A percentile compares a stretch with the other conserved stretches of the same genome.
Conservation (phyloP, 1,140 invertebrate genomes). For the Tetramorium parvispinum region DNA sequence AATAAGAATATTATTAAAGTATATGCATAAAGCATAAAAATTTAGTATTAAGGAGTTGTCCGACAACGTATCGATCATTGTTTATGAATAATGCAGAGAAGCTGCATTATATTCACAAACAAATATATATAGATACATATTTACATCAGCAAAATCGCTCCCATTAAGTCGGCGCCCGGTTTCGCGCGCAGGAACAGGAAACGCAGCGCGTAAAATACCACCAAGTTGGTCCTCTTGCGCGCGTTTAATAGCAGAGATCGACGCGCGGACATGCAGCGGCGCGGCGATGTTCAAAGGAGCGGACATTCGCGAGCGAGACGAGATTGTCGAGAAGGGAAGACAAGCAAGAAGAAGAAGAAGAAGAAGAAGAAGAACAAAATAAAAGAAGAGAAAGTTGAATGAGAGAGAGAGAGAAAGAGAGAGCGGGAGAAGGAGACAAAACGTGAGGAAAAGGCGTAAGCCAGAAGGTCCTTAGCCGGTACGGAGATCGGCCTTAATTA, state of each 20-base stretch:
- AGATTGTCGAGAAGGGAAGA: slow-evolving; percentile 17
- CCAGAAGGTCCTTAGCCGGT: slow-evolving; percentile 81
- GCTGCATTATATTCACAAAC: neutral
- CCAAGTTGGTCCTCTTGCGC: slow-evolving; percentile 43
- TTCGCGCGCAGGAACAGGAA: slow-evolving; percentile 37
- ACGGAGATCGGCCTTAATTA: slow-evolving; percentile 85
- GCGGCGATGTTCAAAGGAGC: slow-evolving; percentile 45
- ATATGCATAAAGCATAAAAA: neutral
- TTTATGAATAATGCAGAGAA: slow-evolving; percentile 11
- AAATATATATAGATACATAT: neutral
- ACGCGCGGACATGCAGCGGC: slow-evolving; percentile 35
- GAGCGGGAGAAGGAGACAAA: slow-evolving; percentile 42
- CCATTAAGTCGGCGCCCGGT: slow-evolving; percentile 34
- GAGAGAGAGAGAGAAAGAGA: neutral
- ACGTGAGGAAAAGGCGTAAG: slow-evolving; percentile 75
- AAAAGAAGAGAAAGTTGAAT: slow-evolving; percentile 14
- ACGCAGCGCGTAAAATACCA: slow-evolving; percentile 40
- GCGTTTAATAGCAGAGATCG: slow-evolving; percentile 56
- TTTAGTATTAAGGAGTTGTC: neutral
- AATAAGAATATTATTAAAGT: neutral
- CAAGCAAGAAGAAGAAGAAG: slow-evolving; percentile 43
- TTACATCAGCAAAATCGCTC: slow-evolving; percentile 11
- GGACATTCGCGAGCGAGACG: slow-evolving; percentile 48
- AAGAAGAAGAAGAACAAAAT: slow-evolving; percentile 33
- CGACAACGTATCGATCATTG: neutral